Conservation (phyloP, 2,113 vertebrate species). For the Geothlypis trichas region DNA sequence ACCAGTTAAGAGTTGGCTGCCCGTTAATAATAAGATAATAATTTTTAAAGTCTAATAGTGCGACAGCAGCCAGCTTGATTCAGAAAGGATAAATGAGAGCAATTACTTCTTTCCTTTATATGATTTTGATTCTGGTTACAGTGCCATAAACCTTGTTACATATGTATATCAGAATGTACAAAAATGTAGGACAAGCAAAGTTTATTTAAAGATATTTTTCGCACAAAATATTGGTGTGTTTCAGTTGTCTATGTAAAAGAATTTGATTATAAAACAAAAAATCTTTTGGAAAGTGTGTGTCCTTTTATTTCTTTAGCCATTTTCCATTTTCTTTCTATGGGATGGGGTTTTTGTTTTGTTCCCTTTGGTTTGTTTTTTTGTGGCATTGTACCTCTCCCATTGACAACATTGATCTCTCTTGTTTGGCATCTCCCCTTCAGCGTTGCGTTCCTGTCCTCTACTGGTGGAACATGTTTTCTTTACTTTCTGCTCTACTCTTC, state of each 20-base stretch:
- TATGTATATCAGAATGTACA: constrained; percentile 84
- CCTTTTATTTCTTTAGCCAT: constrained; percentile 42
- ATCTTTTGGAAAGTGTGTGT: constrained; percentile 68
- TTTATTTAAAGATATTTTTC: constrained; percentile 86
- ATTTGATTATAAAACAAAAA: constrained; percentile 81
- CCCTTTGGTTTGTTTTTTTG: not conserved
- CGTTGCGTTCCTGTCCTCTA: not conserved
- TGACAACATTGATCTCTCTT: not conserved
- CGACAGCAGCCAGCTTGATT: constrained; percentile 75
- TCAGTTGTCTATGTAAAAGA: constrained; percentile 78
- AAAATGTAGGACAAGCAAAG: constrained; percentile 70
- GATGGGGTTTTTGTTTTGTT: not conserved
- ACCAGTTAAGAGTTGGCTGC: constrained; percentile 78
- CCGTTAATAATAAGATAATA: constrained; percentile 68
- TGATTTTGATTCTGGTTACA: constrained; percentile 77
- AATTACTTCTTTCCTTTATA: constrained; percentile 65
- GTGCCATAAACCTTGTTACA: constrained; percentile 85
- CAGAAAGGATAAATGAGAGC: constrained; percentile 59
- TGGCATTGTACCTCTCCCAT: not conserved
- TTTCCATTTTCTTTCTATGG: not conserved
- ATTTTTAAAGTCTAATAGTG: constrained; percentile 62
- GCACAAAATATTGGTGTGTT: constrained; percentile 80
- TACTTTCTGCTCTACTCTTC: not conserved
- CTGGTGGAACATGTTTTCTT: constrained; percentile 21
- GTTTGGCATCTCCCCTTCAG: not conserved